These are phyloP conservation scores for Syngnathus typhle DNA, from an alignment of 2,113 vertebrate genomes.

Conservation along the genomic window DNA sequence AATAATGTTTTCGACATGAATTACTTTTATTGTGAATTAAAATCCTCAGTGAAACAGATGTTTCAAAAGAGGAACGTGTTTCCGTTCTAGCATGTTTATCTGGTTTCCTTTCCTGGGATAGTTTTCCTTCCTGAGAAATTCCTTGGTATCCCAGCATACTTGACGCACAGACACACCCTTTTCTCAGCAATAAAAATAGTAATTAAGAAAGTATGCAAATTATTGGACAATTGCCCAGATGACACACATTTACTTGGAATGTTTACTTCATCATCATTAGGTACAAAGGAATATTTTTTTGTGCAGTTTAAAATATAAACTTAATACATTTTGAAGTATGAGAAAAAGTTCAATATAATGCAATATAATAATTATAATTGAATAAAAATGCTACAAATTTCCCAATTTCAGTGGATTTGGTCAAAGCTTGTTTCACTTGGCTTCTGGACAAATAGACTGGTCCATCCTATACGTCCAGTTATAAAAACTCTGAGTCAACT, in stretches of 20 bases:
- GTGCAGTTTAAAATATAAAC: too few species aligned
- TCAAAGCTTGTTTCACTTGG: too few species aligned
- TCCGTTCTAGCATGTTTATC: slow-evolving; percentile 27
- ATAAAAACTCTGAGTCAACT: too few species aligned
- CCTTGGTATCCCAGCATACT: background rate
- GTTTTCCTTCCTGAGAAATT: slow-evolving; percentile 50
- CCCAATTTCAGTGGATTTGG: too few species aligned
- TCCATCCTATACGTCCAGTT: too few species aligned
- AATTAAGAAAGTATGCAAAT: background rate
- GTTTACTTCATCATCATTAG: slow-evolving; percentile 4
- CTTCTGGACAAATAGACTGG: too few species aligned
- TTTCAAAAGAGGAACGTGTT: slow-evolving; percentile 30
- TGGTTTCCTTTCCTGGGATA: slow-evolving; percentile 54
- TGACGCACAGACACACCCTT: background rate
- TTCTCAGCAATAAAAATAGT: background rate
- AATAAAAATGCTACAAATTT: too few species aligned
- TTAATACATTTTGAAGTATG: too few species aligned
- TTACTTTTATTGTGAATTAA: background rate
- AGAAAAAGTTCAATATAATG: too few species aligned
- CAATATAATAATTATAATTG: too few species aligned
- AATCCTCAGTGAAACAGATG: slow-evolving; percentile 14
- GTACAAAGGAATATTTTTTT: background rate
- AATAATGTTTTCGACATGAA: background rate
- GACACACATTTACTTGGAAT: slow-evolving; percentile 12
- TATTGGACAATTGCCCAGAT: slow-evolving; percentile 17